Evolutionary conservation across 2,797 vertebrate species (phyloP), one percentile per base, ranked within the genome.

Genomic region (Molossus alvarezi): DNA sequence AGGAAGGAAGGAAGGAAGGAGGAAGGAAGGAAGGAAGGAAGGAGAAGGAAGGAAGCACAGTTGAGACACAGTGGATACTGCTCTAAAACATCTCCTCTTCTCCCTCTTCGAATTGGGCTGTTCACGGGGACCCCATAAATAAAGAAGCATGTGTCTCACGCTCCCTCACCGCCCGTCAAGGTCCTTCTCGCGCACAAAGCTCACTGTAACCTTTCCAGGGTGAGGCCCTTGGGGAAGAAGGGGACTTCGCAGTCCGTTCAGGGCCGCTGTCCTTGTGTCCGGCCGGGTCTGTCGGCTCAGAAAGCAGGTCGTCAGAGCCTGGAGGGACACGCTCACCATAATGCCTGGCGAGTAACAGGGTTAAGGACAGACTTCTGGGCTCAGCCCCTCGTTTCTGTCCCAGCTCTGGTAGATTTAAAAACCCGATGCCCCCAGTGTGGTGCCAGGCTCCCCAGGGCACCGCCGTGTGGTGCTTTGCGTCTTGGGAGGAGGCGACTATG

Each of bases 351-450:
- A 88, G 96, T 93, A 97, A 65, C 82, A 97, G 85, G 64, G 60
- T 96, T 67, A 95, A 95, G 96, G 91, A 82, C 72, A 97, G 89
- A 86, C 83, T 96, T 97, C 65, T 58, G 96, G 89, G 21, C 86
- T 97, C 95, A 96, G 95, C 94, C 97, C 90, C 95, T 95, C 92
- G 96, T 96, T 94, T 97, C 76, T 97, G 96, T 93, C 93, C 88
- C 86, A 95, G 95, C 95, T 97, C 94, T 93, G 45, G 94, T 15
- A 23, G 27, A 92, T 95, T 80, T 86, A 69, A 95, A 97, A 97
- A 97, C 58, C 27, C 89, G 82, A 87, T 90, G 96, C 95, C 97
- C 94, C 15, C 65, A 73, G 58, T 83, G 92, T 53, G 96, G 80
- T 81, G 15, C 85, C 93, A 87, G 95, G 92, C 88, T 96, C 95